Evolutionary conservation across 2,888 invertebrate genomes (phyloP).

Genomic region (Brachyopa scutellaris): DNA sequence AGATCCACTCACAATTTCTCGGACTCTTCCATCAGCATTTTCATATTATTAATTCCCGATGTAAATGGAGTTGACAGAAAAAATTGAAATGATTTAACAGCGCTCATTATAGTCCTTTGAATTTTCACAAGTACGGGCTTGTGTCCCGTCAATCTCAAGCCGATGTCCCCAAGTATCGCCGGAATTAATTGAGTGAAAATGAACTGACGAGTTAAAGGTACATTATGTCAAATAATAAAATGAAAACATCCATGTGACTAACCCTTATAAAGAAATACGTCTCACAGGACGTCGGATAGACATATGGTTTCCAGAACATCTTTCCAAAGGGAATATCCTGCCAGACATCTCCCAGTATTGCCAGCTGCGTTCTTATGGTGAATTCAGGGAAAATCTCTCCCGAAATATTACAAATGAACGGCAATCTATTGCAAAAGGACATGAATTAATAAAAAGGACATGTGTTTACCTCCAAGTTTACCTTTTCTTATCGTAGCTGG

Average conservation of each 20-base stretch:
- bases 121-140: conserved; percentile 39
- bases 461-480: background rate
- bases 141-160: conserved; percentile 10
- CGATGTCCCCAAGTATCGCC: conserved; percentile 19
- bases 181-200: conserved; percentile 41
- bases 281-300: conserved; percentile 18
- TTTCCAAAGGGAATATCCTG: conserved; percentile 40
- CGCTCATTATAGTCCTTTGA: conserved; percentile 38
- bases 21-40: conserved; percentile 32
- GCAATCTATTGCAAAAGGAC: conserved; percentile 31
- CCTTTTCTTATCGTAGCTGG: conserved; percentile 26
- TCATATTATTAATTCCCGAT: conserved; percentile 35
- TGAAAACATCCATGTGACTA: too few relatives aligned
- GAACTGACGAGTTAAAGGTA: conserved; percentile 29
- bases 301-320: conserved; percentile 53
- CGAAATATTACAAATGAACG: conserved; percentile 60
- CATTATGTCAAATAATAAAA: too few relatives aligned
- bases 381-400: conserved; percentile 53
- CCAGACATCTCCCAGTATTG: conserved; percentile 27
- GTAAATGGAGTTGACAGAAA: conserved; percentile 40
- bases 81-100: conserved; percentile 37
- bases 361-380: conserved; percentile 28
- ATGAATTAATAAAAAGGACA: background rate
- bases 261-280: conserved; percentile 10
- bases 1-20: conserved; percentile 46